Evolutionary conservation across 2,888 invertebrate genomes (phyloP).

Genomic region (Nysson spinosus): DNA sequence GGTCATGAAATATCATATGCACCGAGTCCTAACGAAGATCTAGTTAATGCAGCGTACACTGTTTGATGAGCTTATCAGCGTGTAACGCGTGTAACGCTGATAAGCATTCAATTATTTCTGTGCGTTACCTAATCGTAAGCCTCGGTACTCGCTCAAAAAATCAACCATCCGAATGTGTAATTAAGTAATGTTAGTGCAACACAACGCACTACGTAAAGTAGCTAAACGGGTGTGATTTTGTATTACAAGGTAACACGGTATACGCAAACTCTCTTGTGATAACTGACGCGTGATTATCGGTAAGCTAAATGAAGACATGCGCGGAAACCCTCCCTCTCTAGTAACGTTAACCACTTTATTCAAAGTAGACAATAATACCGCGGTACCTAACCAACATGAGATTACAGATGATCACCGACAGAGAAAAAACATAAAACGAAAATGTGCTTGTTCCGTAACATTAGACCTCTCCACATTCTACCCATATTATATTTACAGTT

Average conservation of each 20-base stretch:
- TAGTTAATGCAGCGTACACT: no score
- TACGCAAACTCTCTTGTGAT: slow-evolving; percentile 4
- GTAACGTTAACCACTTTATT: slow-evolving; percentile 17
- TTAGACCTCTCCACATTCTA: slow-evolving; percentile 1
- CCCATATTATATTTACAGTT: no score
- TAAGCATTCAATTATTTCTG: background rate
- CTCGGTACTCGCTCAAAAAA: background rate
- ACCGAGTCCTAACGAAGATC: no score
- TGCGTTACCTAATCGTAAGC: background rate
- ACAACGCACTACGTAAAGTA: slow-evolving; percentile 21
- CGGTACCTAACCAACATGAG: slow-evolving; percentile 22
- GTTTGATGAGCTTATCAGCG: no score
- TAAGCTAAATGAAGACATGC: slow-evolving; percentile 32
- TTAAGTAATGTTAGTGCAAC: slow-evolving; percentile 28
- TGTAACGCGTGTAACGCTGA: no score
- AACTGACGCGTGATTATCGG: slow-evolving; percentile 23
- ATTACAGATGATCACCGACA: slow-evolving; percentile 19
- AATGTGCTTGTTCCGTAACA: background rate
- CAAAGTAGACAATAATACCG: slow-evolving; percentile 15
- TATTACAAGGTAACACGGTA: slow-evolving; percentile 14
- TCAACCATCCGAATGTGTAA: slow-evolving; percentile 7
- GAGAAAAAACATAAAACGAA: background rate
- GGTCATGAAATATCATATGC: no score
- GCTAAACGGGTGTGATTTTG: slow-evolving; percentile 11
- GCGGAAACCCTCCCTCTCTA: slow-evolving; percentile 7